These are phyloP conservation scores for Caenorhabditis sp. DNA, from an alignment of 2,888 invertebrate species.

Conservation along the genomic window DNA sequence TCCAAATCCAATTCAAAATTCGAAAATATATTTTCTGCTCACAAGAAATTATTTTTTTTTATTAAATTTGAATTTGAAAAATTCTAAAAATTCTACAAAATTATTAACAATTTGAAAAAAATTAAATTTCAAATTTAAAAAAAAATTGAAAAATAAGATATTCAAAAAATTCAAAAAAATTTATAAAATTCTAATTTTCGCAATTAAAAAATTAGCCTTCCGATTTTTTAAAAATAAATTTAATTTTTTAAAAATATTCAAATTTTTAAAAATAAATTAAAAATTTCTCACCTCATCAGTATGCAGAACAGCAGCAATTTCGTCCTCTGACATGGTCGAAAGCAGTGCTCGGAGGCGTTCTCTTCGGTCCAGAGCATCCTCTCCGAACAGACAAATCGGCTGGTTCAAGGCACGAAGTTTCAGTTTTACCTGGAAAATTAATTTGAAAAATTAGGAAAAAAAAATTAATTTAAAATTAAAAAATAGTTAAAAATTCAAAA, in stretches of 20 bases:
- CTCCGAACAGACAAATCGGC: conserved; percentile 97
- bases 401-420: conserved; percentile 94
- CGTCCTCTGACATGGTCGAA: conserved; percentile 87
- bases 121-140: too few relatives aligned
- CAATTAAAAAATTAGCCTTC: not conserved
- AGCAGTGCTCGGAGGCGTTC: conserved; percentile 93
- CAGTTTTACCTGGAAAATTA: conserved; percentile 87
- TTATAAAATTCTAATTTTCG: too few relatives aligned
- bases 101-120: too few relatives aligned
- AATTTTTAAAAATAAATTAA: too few relatives aligned
- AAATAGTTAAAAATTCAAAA: conserved; percentile 1
- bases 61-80: too few relatives aligned
- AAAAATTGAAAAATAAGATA: too few relatives aligned
- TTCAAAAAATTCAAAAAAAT: too few relatives aligned
- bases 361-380: conserved; percentile 96
- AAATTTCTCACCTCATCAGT: conserved; percentile 86
- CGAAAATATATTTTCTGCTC: not conserved
- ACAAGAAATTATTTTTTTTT: not conserved
- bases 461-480: not conserved
- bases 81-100: too few relatives aligned
- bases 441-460: not conserved
- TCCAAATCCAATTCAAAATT: not conserved
- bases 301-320: conserved; percentile 85
- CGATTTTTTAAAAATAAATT: not conserved
- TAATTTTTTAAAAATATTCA: not conserved